A percentile compares a stretch with the other conserved stretches of the same genome.
Evolutionary conservation across 2,113 vertebrate species (phyloP).

Genomic region (Heterotis niloticus): DNA sequence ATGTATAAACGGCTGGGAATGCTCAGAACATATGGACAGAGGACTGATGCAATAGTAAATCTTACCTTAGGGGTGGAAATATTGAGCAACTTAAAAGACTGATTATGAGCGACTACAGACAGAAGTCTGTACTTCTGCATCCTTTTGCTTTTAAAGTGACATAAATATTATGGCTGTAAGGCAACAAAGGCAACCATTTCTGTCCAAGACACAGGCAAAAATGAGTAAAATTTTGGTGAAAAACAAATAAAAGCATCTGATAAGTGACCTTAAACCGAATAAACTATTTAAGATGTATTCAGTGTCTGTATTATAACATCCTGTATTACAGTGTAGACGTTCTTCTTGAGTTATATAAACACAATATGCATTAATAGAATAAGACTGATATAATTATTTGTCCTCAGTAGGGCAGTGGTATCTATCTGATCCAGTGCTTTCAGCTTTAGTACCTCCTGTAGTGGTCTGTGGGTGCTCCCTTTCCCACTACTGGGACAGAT

Average conservation of each 20-base stretch:
- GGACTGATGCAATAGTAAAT: not conserved
- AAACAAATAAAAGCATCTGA: too few relatives aligned
- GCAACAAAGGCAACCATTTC: too few relatives aligned
- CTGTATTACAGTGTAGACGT: too few relatives aligned
- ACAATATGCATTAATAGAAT: not conserved
- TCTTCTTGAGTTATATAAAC: not conserved
- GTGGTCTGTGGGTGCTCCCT: not conserved
- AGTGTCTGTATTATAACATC: too few relatives aligned
- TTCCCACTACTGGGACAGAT: not conserved
- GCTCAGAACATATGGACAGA: not conserved
- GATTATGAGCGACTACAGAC: constrained; percentile 7
- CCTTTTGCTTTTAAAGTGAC: not conserved
- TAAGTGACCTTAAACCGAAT: too few relatives aligned
- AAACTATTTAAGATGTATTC: too few relatives aligned
- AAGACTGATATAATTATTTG: not conserved
- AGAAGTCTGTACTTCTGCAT: not conserved
- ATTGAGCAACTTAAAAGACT: constrained; percentile 5
- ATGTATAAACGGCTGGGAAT: not conserved
- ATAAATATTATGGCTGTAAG: not conserved
- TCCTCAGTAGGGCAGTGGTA: not conserved
- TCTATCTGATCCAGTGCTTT: not conserved
- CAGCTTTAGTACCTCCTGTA: not conserved
- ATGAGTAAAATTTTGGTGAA: too few relatives aligned
- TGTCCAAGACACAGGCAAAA: too few relatives aligned
- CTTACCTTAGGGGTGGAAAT: not conserved